Evolutionary conservation across 1,140 invertebrate genomes (phyloP), one percentile per base, ranked within the genome.

Genomic region (Formica exsecta): DNA sequence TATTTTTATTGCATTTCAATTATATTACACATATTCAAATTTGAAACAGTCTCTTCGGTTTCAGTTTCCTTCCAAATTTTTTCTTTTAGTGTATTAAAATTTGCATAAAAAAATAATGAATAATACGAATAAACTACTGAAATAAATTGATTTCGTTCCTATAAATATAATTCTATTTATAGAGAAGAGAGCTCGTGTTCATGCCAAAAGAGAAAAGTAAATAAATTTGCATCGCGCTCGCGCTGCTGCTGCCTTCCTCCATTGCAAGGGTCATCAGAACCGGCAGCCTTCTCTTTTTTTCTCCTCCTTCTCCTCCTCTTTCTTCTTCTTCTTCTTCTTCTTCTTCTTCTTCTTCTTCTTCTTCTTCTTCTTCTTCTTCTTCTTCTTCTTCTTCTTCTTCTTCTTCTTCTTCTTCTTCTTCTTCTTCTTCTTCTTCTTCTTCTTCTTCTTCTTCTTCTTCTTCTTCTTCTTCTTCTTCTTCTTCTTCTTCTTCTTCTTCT

Each of bases 241-340:
- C 70, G 76, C 38, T 83, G 86, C 65, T 66, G 84, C 75, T 87
- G 62, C 75, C 70, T 89, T 71, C 86, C 80, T 89, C 76, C 84
- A 71, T 89, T 75, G 87, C 88, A 89, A 66, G 85, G 88, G 88
- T 89, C 88, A 89, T 74, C 77, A 80, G 51, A 80, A 80, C 68
- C 84, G 59, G 84, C 73, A 73, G 41, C 19, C 70, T 51, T 57
- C 54, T 73, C 29, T 62, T 68, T 29, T 57, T 22, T 76, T 6
- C 59, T 11, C 22, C n/a, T 9, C 29, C 41, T 48, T 11, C 36
- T n/a, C 48, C 25, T 22, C 29, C 3, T 44, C 25, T 5, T 41
- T 51, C n/a, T 48, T 77, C 16, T 62, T 74, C 38, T 41, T 66
- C 13, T 44, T 51, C n/a, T 74, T 64, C 25, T 64, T 32, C 48